Evolutionary conservation across 2,113 vertebrate species (phyloP).

Genomic region (Alaudala cheleensis): DNA sequence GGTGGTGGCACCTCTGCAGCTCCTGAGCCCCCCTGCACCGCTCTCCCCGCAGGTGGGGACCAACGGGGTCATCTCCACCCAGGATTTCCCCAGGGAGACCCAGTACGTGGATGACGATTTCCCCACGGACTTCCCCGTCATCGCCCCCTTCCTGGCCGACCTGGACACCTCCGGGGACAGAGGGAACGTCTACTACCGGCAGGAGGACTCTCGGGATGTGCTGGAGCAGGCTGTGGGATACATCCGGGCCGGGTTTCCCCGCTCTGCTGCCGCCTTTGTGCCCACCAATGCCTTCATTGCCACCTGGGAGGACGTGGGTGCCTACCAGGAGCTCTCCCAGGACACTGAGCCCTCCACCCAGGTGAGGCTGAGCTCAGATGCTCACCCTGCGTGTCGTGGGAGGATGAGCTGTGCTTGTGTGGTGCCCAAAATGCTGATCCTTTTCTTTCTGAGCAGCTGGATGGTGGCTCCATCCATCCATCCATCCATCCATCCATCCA

Average conservation of each 20-base stretch:
- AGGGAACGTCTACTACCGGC: constrained; percentile 87
- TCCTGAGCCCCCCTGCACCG: background rate
- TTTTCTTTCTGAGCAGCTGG: background rate
- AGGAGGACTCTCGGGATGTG: constrained; percentile 78
- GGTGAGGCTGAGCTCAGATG: constrained; percentile 70
- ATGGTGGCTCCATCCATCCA: background rate
- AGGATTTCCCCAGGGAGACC: constrained; percentile 94
- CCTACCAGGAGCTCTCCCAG: constrained; percentile 81
- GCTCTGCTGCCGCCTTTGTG: constrained; percentile 64
- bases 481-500: too few species aligned
- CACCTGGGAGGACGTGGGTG: constrained; percentile 90
- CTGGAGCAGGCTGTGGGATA: constrained; percentile 77
- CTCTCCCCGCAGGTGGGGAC: constrained; percentile 86
- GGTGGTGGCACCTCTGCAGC: background rate
- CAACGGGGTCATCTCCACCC: constrained; percentile 94
- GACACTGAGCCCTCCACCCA: constrained; percentile 67
- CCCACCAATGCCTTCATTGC: constrained; percentile 83
- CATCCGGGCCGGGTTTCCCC: constrained; percentile 82
- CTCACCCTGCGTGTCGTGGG: fast-evolving
- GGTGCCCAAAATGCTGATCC: fast-evolving
- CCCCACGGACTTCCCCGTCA: constrained; percentile 92
- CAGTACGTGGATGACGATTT: constrained; percentile 97
- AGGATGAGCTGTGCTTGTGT: background rate
- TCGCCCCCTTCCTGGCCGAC: constrained; percentile 94
- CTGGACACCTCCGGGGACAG: constrained; percentile 87